Base-by-base conservation (phyloP, 2,797 vertebrate species). In the Pterois miles region DNA sequence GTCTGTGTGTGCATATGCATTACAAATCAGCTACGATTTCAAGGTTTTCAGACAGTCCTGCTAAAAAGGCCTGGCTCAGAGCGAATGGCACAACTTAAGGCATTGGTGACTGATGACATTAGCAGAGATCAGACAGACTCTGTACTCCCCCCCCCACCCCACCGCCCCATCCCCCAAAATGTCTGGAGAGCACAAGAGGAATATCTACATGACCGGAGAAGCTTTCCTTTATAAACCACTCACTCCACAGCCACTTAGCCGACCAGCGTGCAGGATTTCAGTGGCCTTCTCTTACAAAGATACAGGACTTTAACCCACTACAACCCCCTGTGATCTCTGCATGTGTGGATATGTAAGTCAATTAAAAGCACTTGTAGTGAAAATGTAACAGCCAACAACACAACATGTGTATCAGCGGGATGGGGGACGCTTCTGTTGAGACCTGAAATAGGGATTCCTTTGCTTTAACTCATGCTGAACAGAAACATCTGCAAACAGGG, bases 81-180 rank as follows among this genome's bases (percentile, higher is more conserved):
- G 68, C 6, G 43, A 83, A 74, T 68, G 74, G 78, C 78, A 77
- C 60, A 75, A 76, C 67, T 85, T 75, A 65, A 82, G 86, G 80
- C 65, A 76, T 18, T 54, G 76, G 86, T 87, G 90, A 90, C 90
- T 93, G 89, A 92, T 91, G 93, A 89, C 88, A 93, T 89, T 88
- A 84, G 78, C 90, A 94, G 90, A 91, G 73, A 91, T 86, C 80
- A 87, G 84, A 78, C 87, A 63, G 74, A 86, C 71, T 74, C 58
- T 53, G 65, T 22, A 29, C 66, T 54, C 50, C 43, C 58, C 48
- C n/a, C n/a, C n/a, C n/a, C n/a, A n/a, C n/a, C n/a, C n/a, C n/a
- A n/a, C n/a, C n/a, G n/a, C n/a, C n/a, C 65, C 71, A 52, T 59
- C 74, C 78, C 23, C 84, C 60, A 70, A 57, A 76, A 74, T 52